These are phyloP conservation scores for Planiliza haematocheilus DNA, from an alignment of 2,113 vertebrate species.

Conservation along the genomic window DNA sequence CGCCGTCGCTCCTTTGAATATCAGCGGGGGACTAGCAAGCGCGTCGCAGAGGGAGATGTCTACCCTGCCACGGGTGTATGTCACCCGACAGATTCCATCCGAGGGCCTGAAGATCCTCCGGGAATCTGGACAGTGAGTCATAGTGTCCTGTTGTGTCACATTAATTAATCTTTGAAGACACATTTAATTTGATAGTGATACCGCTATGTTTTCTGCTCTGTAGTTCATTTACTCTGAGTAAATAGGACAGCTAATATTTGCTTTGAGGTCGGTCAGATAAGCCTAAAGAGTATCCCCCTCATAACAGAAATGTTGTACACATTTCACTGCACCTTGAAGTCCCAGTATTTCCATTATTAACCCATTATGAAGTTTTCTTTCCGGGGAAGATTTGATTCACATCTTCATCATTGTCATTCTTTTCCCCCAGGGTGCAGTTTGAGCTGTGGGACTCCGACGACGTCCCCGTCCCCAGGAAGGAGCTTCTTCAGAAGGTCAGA, in stretches of 20 bases:
- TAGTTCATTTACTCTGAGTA: constrained; percentile 65
- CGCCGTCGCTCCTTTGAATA: constrained; percentile 55
- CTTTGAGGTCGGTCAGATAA: constrained; percentile 39
- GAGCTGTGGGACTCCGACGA: constrained; percentile 84
- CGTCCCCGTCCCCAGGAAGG: constrained; percentile 70
- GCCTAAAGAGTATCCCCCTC: constrained; percentile 20
- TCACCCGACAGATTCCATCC: constrained; percentile 84
- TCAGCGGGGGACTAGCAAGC: constrained; percentile 35
- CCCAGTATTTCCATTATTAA: background rate
- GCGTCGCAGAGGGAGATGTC: constrained; percentile 74
- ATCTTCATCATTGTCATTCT: background rate
- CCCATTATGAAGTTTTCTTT: no score
- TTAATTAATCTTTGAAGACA: background rate
- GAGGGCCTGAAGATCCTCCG: constrained; percentile 82
- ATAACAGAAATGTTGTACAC: background rate
- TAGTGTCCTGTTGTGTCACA: background rate
- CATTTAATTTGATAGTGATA: background rate
- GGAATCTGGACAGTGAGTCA: constrained; percentile 83
- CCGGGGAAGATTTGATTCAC: background rate
- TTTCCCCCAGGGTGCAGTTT: constrained; percentile 76
- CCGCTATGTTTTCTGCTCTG: constrained; percentile 13
- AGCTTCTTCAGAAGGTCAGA: constrained; percentile 80
- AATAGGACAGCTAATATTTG: constrained; percentile 58
- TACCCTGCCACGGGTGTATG: constrained; percentile 79
- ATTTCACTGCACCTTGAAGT: background rate